phyloP scores from a whole-genome alignment of 2,888 invertebrate genomes.

The Cataglyphis albicans region DNA sequence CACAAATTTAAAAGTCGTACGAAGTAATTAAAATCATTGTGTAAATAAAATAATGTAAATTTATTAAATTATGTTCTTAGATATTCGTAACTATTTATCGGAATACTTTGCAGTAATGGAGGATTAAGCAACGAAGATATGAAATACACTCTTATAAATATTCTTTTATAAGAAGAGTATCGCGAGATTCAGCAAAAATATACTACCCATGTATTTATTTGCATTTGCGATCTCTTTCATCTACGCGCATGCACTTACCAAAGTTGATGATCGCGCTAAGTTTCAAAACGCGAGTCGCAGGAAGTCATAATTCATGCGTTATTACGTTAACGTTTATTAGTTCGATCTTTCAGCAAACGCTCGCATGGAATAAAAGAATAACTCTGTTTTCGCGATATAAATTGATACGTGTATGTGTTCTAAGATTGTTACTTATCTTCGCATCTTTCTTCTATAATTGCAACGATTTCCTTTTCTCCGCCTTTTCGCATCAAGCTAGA shows the following conservation, averaged over 20 bases:
- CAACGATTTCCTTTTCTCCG: conserved; percentile 27
- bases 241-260: conserved; percentile 28
- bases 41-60: neutral
- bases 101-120: neutral
- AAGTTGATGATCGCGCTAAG: conserved; percentile 46
- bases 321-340: conserved; percentile 73
- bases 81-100: neutral
- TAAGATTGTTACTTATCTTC: conserved; percentile 44
- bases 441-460: conserved; percentile 37
- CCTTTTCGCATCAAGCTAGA: conserved; percentile 29
- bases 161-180: neutral
- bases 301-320: conserved; percentile 70
- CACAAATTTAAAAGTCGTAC: neutral
- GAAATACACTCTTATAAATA: neutral
- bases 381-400: conserved; percentile 55
- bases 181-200: conserved; percentile 41
- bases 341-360: conserved; percentile 59
- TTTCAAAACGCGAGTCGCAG: conserved; percentile 64
- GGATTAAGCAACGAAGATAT: conserved; percentile 18
- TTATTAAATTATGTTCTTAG: neutral
- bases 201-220: conserved; percentile 40
- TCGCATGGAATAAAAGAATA: conserved; percentile 55
- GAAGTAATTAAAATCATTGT: conserved; percentile 12
- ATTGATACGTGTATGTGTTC: neutral
- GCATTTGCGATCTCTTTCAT: conserved; percentile 48